Base-by-base conservation (phyloP, 2,888 invertebrate species). In the Chloroclystis v-ata region DNA sequence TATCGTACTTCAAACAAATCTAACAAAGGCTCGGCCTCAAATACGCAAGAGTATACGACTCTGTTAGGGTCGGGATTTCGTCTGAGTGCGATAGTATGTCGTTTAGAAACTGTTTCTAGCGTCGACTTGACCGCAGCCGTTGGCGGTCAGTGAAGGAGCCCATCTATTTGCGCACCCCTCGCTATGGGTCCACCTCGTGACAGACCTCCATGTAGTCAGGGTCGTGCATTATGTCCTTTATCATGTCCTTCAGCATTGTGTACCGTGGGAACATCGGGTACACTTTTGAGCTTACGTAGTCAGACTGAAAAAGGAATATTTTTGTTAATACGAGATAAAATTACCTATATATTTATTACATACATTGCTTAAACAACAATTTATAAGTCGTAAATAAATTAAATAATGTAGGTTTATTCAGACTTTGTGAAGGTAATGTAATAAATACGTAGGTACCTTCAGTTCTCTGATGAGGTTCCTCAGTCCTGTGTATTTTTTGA, bases 171-270 rank as follows among this genome's bases (percentile, higher is more conserved):
- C 85, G 87, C 79, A 87, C 89, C 80, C 89, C 90, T 75, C 89
- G 90, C 90, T 91, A 91, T 82, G 90, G 91, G 76, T 94, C 95
- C 76, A 95, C 85, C 82, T 97, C 97, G 78, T 97, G 97, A 84
- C 96, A 96, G 55, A 97, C 96, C 85, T 97, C 97, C 94, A 97
- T 96, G 89, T 97, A 97, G 82, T 96, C 96, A n/a, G 97, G 97
- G 83, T 97, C 94, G 69, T 96, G 93, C 92, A 97, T 94, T 66
- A 97, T 96, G 71, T 95, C 95, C 88, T 97, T 97, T 71, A 98
- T 97, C 97, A 98, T 97, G 78, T 97, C 96, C 84, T 98, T 98
- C 61, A 98, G 91, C 91, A 97, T 95, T 52, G 95, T 94, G 90
- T 98, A 98, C 40, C 98, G 93, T 20, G 97, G 95, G 72, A 97